These are phyloP conservation scores for Aplochiton taeniatus DNA, from an alignment of 2,797 vertebrate genomes.

Conservation along the genomic window DNA sequence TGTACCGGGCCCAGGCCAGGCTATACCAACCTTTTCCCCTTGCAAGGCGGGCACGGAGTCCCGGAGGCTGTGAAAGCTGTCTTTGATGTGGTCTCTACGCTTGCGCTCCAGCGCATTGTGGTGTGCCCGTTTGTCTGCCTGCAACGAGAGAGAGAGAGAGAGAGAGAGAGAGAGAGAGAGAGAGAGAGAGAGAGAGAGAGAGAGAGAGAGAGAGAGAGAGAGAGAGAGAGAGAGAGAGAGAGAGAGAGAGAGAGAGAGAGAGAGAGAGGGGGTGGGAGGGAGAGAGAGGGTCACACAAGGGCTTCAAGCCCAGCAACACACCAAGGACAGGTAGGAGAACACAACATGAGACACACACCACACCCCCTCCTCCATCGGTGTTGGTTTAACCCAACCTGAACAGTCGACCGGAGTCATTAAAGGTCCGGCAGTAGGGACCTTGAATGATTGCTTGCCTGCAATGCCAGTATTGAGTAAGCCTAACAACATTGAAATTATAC, in stretches of 20 bases:
- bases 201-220: neutral
- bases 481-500: no score
- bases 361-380: no score
- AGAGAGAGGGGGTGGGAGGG: constrained; percentile 71
- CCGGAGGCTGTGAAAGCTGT: constrained; percentile 99
- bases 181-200: constrained; percentile 23
- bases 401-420: no score
- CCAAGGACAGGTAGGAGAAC: no score
- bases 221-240: constrained; percentile 52
- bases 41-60: constrained; percentile 97
- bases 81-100: constrained; percentile 99
- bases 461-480: no score
- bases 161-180: constrained; percentile 53
- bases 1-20: constrained; percentile 36
- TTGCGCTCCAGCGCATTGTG: constrained; percentile 99
- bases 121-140: constrained; percentile 99
- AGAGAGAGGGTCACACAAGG: constrained; percentile 23
- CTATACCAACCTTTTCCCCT: constrained; percentile 95
- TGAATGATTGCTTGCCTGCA: no score
- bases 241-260: constrained; percentile 71
- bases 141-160: constrained; percentile 69
- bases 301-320: no score
- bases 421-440: no score
- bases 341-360: no score
- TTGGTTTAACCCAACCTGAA: no score